Percentiles rank a stretch among this genome's conserved stretches.
phyloP scores from a whole-genome alignment of 2,888 invertebrate genomes.

The Sminthurinus aureus region DNA sequence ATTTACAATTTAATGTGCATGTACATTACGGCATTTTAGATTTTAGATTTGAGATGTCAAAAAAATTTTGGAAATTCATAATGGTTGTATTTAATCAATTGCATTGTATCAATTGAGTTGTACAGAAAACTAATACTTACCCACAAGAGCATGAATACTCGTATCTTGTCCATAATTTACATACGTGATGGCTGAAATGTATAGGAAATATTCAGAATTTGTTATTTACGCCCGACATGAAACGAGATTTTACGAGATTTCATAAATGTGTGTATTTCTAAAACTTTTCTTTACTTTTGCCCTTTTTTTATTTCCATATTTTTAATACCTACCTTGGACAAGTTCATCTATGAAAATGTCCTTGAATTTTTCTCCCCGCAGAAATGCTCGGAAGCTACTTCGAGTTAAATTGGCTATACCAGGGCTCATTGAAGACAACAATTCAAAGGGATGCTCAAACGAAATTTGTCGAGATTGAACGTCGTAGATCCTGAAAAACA shows the following conservation, averaged over 20 bases:
- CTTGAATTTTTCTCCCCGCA: conserved; percentile 65
- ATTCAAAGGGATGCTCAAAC: conserved; percentile 66
- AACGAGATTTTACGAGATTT: too few species aligned
- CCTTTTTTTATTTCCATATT: too few species aligned
- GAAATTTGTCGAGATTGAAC: conserved; percentile 66
- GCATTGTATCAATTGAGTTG: too few species aligned
- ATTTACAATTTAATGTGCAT: too few species aligned
- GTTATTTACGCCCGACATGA: too few species aligned
- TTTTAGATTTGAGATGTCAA: too few species aligned
- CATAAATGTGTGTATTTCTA: too few species aligned
- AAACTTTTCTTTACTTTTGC: too few species aligned
- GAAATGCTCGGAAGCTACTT: conserved; percentile 62
- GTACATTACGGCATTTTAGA: too few species aligned
- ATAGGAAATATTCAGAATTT: too few species aligned
- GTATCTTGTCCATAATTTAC: conserved; percentile 71
- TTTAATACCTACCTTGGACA: conserved; percentile 61
- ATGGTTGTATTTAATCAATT: too few species aligned
- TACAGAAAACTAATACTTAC: conserved; percentile 60
- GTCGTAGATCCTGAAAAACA: conserved; percentile 68
- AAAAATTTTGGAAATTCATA: not conserved
- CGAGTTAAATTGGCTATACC: conserved; percentile 65
- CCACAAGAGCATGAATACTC: conserved; percentile 68
- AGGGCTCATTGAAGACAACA: conserved; percentile 67
- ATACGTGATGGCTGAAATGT: conserved; percentile 64
- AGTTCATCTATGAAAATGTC: conserved; percentile 68